Base-by-base conservation (phyloP, 1,140 invertebrate genomes). In the Lasioglossum albipes region DNA sequence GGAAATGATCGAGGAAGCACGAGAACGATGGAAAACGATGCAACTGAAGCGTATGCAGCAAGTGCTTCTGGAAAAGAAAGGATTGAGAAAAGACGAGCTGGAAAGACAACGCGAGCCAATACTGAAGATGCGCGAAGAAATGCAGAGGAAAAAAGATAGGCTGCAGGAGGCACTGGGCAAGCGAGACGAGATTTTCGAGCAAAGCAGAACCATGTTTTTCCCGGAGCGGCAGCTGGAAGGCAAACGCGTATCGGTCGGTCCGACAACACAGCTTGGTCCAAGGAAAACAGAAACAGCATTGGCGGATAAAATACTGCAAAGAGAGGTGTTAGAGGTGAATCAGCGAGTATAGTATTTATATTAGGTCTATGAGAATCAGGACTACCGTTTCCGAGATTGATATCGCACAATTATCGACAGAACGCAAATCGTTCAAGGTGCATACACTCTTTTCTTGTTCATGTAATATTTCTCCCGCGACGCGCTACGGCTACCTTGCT, bases 41-140 rank as follows among this genome's bases (percentile, higher is more conserved):
- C 92, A 94, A 79, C 81, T 93, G 77, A 88, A 91, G 45, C 89
- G 92, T n/a, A 94, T 94, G 91, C 93, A 93, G 68, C 87, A 88
- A 49, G 88, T 91, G 18, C 91, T 94, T 31, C 84, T 94, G 7
- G 89, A 89, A 22, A 94, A 92, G 75, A 94, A 94, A 71, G 92
- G 93, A 7, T 72, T 94, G 7, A 87, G 92, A 31, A 90, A 90
- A n/a, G 91, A 94, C 66, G 90, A 92, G n/a, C 79, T 94, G 13
- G 89, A 94, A 49, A 92, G 79, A 45, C 89, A 92, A 59, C 89
- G 91, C 45, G 90, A 88, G 18, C 94, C 94, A 2, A 61, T 94
- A 61, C 75, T 92, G 20, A 91, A 89, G 75, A 77, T 94, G 42
- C 90, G 93, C 31, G 86, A 91, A 64, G 93, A 94, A 45, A 90